Evolutionary conservation across 2,113 vertebrate genomes (phyloP), one percentile per base, ranked within the genome.

Genomic region (Paramisgurnus dabryanus): DNA sequence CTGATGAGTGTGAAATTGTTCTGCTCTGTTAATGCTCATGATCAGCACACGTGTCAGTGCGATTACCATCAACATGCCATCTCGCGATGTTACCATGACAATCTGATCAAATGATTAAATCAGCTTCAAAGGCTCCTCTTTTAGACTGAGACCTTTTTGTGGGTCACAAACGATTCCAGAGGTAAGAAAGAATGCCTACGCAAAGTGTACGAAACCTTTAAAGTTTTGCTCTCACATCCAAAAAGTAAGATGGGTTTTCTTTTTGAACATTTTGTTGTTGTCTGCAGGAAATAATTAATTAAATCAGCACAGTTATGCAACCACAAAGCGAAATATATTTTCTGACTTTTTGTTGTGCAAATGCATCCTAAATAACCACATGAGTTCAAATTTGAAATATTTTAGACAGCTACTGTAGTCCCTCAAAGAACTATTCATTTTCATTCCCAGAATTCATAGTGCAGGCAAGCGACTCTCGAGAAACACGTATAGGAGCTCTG

Each of bases 1-100:
- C 41, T 83, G 64, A 83, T 80, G 27, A 67, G 84, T 79, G 75
- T 81, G 82, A 85, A 85, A 85, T 83, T 83, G 76, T 60, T 71
- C 76, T 79, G 80, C 81, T 83, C 70, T 39, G 50, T 60, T 50
- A 22, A 67, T 39, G 60, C 70, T 39, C 66, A 75, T 68, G 60
- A 74, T 67, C 49, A 43, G 69, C 64, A 80, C 69, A 83, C 60
- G 70, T 73, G 78, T 73, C 72, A 82, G 61, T 47, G 13, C 61
- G 66, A 82, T 85, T 85, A 70, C 49, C 70, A 40, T 80, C 78
- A 81, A 74, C 75, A 81, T 78, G 47, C 67, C 70, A 61, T 49
- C 79, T 72, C 64, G 63, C 34, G 72, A 53, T 78, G 79, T 78
- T 81, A 27, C 78, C 64, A 68, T 84, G 68, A 74, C 76, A 81